A percentile compares a stretch with the other conserved stretches of the same genome.
These are phyloP conservation scores for Busseola fusca DNA, from an alignment of 2,888 invertebrate genomes.

Conservation along the genomic window DNA sequence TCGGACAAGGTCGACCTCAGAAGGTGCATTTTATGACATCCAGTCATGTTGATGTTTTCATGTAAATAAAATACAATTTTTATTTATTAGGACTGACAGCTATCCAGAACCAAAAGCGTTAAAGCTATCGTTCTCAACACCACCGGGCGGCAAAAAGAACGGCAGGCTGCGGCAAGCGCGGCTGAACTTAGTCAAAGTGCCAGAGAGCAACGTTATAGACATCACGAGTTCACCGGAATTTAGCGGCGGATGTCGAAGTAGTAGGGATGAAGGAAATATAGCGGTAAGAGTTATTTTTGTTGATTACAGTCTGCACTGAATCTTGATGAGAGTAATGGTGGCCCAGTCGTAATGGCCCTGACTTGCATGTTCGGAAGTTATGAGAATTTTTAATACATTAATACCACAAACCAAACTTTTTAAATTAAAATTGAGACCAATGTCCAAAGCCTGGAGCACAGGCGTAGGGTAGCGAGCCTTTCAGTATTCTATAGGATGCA, in stretches of 20 bases:
- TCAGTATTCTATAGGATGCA: no score
- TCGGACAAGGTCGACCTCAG: no score
- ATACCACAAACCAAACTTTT: no score
- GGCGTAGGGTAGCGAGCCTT: no score
- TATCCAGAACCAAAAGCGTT: conserved; percentile 73
- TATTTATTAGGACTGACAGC: conserved; percentile 69
- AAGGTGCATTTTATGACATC: no score
- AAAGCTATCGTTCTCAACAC: conserved; percentile 70
- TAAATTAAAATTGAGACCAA: no score
- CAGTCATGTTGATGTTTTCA: neutral
- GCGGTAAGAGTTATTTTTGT: conserved; percentile 60
- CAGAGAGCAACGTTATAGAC: conserved; percentile 72
- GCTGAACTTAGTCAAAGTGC: conserved; percentile 68
- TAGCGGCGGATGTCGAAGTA: conserved; percentile 49
- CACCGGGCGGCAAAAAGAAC: conserved; percentile 61
- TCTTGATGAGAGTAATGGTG: no score
- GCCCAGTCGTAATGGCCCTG: no score
- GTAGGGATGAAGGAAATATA: conserved; percentile 46
- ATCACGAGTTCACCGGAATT: conserved; percentile 78
- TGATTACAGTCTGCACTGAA: neutral
- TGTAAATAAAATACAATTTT: neutral
- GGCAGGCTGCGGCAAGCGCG: conserved; percentile 71
- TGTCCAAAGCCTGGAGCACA: no score
- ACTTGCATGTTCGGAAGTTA: no score
- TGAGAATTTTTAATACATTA: no score